These are phyloP conservation scores for Chorisops tibialis DNA, from an alignment of 2,888 invertebrate species.

Conservation along the genomic window DNA sequence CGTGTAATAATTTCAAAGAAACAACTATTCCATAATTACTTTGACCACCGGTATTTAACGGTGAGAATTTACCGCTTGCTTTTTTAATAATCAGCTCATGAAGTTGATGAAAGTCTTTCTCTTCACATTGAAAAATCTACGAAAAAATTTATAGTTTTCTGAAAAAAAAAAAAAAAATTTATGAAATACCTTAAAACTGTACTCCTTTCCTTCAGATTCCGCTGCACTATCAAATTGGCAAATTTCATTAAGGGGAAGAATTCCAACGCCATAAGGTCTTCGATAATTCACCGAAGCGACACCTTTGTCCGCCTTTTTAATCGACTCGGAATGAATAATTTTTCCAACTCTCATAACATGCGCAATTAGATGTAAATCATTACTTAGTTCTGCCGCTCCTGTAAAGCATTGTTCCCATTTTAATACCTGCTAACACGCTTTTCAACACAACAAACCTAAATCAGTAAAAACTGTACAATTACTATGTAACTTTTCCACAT, in stretches of 20 bases:
- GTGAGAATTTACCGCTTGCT: conserved; percentile 78
- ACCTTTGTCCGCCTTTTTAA: conserved; percentile 48
- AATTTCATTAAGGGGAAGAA: conserved; percentile 69
- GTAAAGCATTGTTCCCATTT: not conserved
- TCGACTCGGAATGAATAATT: conserved; percentile 60
- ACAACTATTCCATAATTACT: conserved; percentile 83
- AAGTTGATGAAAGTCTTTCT: conserved; percentile 85
- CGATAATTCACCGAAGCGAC: conserved; percentile 55
- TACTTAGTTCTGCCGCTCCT: conserved; percentile 78
- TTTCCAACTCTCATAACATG: conserved; percentile 87
- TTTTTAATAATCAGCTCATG: conserved; percentile 86
- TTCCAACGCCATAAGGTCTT: conserved; percentile 85
- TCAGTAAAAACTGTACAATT: conserved; percentile 86
- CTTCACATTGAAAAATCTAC: conserved; percentile 78
- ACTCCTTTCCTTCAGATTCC: conserved; percentile 67
- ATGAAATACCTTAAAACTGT: conserved; percentile 63
- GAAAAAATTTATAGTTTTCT: conserved; percentile 6
- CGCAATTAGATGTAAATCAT: conserved; percentile 83
- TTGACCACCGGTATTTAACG: conserved; percentile 63
- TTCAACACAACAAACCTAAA: too few species aligned
- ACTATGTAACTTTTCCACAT: conserved; percentile 80
- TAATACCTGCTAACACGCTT: not conserved
- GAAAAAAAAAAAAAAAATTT: too few species aligned
- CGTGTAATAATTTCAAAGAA: conserved; percentile 73
- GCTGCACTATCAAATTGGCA: conserved; percentile 55